Conservation (phyloP, 2,888 invertebrate species). For the Ennomos erosarius region DNA sequence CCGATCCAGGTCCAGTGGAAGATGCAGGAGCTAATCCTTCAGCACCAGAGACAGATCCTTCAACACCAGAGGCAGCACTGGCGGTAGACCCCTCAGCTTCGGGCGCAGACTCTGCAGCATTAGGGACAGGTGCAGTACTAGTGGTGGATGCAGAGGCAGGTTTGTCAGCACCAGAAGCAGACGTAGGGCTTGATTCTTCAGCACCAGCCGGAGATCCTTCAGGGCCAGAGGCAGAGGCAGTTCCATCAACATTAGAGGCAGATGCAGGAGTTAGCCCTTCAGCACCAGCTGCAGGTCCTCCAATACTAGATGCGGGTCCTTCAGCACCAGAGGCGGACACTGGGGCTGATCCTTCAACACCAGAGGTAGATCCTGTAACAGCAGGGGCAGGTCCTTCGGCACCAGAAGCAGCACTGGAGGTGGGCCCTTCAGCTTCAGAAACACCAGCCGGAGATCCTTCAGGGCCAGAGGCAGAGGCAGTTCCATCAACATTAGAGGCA, state of each 20-base stretch:
- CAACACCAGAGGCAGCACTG: neutral
- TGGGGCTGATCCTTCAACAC: constrained; percentile 4
- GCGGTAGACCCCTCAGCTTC: neutral
- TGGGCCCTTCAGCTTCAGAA: too few relatives aligned
- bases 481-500: neutral
- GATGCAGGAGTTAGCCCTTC: neutral
- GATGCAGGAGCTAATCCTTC: neutral
- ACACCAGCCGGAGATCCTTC: constrained; percentile 1
- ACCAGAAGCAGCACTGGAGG: neutral
- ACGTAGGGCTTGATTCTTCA: neutral
- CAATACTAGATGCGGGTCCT: constrained; percentile 9
- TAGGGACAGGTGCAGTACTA: neutral
- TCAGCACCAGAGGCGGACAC: constrained; percentile 11
- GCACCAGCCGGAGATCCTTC: neutral
- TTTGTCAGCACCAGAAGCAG: constrained; percentile 10
- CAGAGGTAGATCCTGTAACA: neutral
- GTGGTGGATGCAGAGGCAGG: neutral
- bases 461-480: neutral
- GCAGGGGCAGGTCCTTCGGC: constrained; percentile 1
- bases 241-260: neutral
- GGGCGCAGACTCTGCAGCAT: neutral
- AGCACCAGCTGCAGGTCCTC: neutral
- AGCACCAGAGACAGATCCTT: constrained; percentile 1
- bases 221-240: constrained; percentile 4
- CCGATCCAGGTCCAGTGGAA: neutral